Base-by-base conservation (phyloP, 2,113 vertebrate species). In the Orycteropus afer region DNA sequence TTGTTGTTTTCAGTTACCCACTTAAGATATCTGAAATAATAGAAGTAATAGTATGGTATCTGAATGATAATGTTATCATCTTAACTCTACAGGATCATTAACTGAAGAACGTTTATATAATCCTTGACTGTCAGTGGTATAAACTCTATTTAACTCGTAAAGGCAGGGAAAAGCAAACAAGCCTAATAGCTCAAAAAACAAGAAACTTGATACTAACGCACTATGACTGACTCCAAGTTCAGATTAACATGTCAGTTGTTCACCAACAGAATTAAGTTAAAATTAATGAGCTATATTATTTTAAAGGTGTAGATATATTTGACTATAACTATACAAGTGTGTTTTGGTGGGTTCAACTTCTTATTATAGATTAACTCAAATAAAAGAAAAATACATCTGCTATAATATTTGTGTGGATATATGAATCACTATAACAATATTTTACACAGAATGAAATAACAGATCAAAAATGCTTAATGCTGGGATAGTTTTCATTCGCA, bases 371-470 rank as follows among this genome's bases (percentile, higher is more conserved):
- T 83, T 74, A 94, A 85, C 49, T 93, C 63, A 86, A 94, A 93
- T 65, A 95, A 94, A 32, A 92, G 49, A 83, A 86, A 76, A 93
- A 80, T 83, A 89, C 37, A 91, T 89, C 74, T 96, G 57, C 82
- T 95, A 73, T 89, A 97, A 97, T 93, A 94, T 96, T 97, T 96
- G 18, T 42, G 18, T 94, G 83, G 69, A 61, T 96, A 96, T 95
- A 94, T 89, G 89, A 97, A 94, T 89, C 82, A 40, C 23, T 95
- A 14, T 59, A 92, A 96, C 42, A 97, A 96, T 96, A 96, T 97
- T 97, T 96, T 96, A 93, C 82, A 88, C 86, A 93, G 74, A 96
- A 83, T 82, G 95, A 93, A 86, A 96, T 95, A 96, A 89, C 73
- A 97, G 95, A 93, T 96, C 17, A 93, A 95, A 95, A 94, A 37